A percentile compares a stretch with the other conserved stretches of the same genome.
Evolutionary conservation across 1,140 invertebrate species (phyloP).

Genomic region (Ceratitis capitata): DNA sequence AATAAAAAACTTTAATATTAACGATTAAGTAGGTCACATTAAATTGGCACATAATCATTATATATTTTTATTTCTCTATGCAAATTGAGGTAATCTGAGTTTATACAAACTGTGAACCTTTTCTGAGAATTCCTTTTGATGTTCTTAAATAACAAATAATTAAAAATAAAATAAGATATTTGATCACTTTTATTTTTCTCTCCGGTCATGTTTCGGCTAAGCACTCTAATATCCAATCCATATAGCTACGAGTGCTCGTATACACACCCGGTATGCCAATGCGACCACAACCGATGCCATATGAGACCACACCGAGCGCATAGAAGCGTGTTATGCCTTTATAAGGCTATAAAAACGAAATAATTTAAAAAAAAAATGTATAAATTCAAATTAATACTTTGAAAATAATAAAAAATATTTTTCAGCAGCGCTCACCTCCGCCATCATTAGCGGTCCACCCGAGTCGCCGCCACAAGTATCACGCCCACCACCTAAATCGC

Average conservation of each 20-base stretch:
- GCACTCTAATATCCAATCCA: conserved; percentile 48
- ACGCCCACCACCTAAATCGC: conserved; percentile 73
- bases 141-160: no score
- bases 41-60: no score
- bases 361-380: not conserved
- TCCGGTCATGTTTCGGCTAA: not conserved
- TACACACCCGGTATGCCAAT: conserved; percentile 77
- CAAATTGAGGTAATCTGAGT: no score
- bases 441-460: conserved; percentile 80
- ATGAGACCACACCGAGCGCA: conserved; percentile 75
- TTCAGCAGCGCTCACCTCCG: conserved; percentile 46
- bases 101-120: no score
- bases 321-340: conserved; percentile 62
- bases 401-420: not conserved
- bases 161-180: not conserved
- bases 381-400: not conserved
- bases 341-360: conserved; percentile 43
- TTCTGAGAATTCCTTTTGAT: no score
- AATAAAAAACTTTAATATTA: no score
- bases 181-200: not conserved
- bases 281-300: conserved; percentile 73
- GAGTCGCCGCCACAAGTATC: conserved; percentile 86
- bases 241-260: conserved; percentile 70
- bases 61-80: no score
- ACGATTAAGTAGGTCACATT: no score